Conservation (phyloP, 2,888 invertebrate genomes). For the Rhagonycha lutea region DNA sequence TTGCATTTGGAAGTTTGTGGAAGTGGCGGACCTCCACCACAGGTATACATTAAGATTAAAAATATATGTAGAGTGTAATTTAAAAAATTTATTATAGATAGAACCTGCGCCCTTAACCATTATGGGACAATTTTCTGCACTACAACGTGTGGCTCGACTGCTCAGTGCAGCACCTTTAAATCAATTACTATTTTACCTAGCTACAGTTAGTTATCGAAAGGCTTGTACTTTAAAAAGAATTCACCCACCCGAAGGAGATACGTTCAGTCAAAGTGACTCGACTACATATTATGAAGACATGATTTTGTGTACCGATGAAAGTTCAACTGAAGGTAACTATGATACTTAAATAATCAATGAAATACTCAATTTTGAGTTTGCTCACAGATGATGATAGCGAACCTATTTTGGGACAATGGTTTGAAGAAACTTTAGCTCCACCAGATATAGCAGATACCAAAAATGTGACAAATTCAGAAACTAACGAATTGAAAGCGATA, state of each 20-base stretch:
- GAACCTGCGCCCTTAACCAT: constrained; percentile 68
- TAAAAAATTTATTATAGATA: constrained; percentile 42
- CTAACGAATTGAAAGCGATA: constrained; percentile 56
- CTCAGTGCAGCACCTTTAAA: constrained; percentile 74
- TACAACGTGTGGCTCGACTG: constrained; percentile 72
- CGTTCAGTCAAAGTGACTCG: constrained; percentile 85
- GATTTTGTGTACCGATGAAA: constrained; percentile 88
- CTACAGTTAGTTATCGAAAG: constrained; percentile 89
- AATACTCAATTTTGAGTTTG: constrained; percentile 13
- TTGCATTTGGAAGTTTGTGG: constrained; percentile 72
- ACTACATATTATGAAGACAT: constrained; percentile 97
- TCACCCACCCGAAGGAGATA: constrained; percentile 84
- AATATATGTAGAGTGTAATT: constrained; percentile 6
- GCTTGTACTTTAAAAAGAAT: constrained; percentile 83
- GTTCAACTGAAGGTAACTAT: constrained; percentile 78
- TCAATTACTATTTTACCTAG: constrained; percentile 84
- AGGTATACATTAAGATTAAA: constrained; percentile 31
- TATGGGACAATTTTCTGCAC: constrained; percentile 67
- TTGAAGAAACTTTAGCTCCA: constrained; percentile 89
- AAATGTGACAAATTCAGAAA: constrained; percentile 58
- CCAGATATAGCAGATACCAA: constrained; percentile 68
- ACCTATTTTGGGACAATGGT: constrained; percentile 89
- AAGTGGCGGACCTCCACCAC: constrained; percentile 44
- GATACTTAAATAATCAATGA: background rate
- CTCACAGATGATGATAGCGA: constrained; percentile 73